Percentiles rank a stretch among this genome's conserved stretches.
These are phyloP conservation scores for Heteromyza rotundicornis DNA, from an alignment of 2,888 invertebrate genomes.

Conservation along the genomic window DNA sequence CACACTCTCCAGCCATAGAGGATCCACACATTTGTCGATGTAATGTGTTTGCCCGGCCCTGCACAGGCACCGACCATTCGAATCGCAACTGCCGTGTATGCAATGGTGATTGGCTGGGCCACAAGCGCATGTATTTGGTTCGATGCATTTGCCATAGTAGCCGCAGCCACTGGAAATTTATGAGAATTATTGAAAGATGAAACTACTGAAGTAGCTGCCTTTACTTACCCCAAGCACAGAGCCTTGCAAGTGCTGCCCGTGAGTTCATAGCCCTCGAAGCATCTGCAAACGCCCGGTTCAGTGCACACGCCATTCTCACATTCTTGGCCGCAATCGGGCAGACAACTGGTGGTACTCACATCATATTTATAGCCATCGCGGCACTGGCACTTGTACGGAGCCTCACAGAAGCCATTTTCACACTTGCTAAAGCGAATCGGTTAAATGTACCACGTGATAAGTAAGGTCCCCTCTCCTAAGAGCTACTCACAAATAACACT, in stretches of 20 bases:
- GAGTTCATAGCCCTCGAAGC: constrained; percentile 66
- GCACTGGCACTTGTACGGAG: constrained; percentile 57
- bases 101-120: constrained; percentile 42
- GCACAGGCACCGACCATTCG: constrained; percentile 46
- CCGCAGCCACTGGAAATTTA: constrained; percentile 47
- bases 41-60: constrained; percentile 42
- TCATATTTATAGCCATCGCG: constrained; percentile 54
- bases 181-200: background rate
- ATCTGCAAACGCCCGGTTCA: constrained; percentile 68
- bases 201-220: background rate
- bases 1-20: constrained; percentile 29
- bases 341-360: constrained; percentile 47
- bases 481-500: constrained; percentile 52
- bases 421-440: constrained; percentile 58
- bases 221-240: constrained; percentile 50
- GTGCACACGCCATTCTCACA: constrained; percentile 67
- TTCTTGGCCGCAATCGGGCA: constrained; percentile 50
- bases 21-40: constrained; percentile 45
- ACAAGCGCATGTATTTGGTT: constrained; percentile 60
- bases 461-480: too few relatives aligned
- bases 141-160: constrained; percentile 50
- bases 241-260: constrained; percentile 51
- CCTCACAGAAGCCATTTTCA: constrained; percentile 65
- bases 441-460: too few relatives aligned
- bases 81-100: constrained; percentile 42